Evolutionary conservation across 2,797 vertebrate species (phyloP).

Genomic region (Nothura maculosa): DNA sequence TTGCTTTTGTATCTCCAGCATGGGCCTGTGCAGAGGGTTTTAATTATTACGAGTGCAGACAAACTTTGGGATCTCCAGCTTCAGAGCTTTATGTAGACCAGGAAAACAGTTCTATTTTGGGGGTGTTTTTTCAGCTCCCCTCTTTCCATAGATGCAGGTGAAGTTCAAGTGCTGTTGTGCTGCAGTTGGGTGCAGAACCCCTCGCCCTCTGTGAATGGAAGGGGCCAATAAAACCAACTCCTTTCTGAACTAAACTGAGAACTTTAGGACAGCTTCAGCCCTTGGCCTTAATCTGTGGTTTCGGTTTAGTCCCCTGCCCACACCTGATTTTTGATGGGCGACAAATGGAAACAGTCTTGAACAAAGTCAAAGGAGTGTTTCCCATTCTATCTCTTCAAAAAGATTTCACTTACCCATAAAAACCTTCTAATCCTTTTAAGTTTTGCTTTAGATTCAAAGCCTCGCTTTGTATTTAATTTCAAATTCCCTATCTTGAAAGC

Average conservation of each 20-base stretch:
- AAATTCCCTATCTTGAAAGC: neutral
- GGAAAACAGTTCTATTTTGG: neutral
- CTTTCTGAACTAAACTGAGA: neutral
- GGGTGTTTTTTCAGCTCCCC: neutral
- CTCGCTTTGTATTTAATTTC: accelerated
- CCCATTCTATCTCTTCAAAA: neutral
- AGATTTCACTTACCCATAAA: neutral
- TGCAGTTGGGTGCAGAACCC: neutral
- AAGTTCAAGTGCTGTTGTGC: neutral
- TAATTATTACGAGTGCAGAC: neutral
- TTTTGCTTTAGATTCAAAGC: neutral
- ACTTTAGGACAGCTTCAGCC: neutral
- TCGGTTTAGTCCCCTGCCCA: neutral
- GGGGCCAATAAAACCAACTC: neutral
- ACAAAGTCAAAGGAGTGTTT: neutral
- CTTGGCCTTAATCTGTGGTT: neutral
- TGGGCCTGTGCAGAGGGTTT: neutral
- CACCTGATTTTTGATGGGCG: neutral
- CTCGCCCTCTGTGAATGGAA: neutral
- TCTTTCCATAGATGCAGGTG: neutral
- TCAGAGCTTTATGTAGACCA: neutral
- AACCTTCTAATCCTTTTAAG: accelerated
- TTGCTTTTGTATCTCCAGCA: neutral
- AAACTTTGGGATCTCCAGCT: neutral
- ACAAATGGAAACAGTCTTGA: neutral